Conservation (phyloP, 2,888 invertebrate species). For the Cephonodes hylas region DNA sequence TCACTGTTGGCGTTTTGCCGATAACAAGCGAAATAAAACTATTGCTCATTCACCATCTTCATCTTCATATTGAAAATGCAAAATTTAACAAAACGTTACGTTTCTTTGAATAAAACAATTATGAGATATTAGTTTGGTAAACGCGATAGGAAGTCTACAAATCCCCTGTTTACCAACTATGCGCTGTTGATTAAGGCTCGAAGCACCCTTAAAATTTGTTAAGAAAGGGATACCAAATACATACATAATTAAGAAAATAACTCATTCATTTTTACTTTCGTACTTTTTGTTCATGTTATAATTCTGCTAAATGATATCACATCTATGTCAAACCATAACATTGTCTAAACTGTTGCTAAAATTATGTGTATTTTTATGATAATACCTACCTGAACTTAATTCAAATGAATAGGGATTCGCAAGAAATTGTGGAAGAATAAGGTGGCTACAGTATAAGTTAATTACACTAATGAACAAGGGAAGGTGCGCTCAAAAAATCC, state of each 20-base stretch:
- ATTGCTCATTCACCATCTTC: neutral
- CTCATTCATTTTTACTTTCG: no score
- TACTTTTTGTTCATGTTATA: no score
- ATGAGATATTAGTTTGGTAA: no score
- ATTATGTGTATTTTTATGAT: neutral
- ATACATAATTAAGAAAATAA: no score
- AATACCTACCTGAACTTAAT: conserved; percentile 32
- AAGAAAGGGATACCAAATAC: no score
- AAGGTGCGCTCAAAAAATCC: conserved; percentile 77
- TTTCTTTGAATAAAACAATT: no score
- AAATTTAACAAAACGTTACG: no score
- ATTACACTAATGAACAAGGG: conserved; percentile 79
- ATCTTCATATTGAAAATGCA: neutral
- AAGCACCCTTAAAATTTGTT: no score
- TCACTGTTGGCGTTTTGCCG: conserved; percentile 10
- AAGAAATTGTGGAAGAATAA: conserved; percentile 67
- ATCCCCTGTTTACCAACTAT: no score
- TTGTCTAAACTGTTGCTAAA: neutral
- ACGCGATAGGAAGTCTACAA: no score
- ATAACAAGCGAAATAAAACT: conserved; percentile 3
- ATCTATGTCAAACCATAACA: neutral
- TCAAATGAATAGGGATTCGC: conserved; percentile 51
- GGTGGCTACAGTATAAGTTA: conserved; percentile 70
- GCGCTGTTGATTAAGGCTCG: no score
- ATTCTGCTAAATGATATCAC: no score